These are phyloP conservation scores for Pygoscelis adeliae DNA, from an alignment of 2,113 vertebrate species.

Conservation along the genomic window DNA sequence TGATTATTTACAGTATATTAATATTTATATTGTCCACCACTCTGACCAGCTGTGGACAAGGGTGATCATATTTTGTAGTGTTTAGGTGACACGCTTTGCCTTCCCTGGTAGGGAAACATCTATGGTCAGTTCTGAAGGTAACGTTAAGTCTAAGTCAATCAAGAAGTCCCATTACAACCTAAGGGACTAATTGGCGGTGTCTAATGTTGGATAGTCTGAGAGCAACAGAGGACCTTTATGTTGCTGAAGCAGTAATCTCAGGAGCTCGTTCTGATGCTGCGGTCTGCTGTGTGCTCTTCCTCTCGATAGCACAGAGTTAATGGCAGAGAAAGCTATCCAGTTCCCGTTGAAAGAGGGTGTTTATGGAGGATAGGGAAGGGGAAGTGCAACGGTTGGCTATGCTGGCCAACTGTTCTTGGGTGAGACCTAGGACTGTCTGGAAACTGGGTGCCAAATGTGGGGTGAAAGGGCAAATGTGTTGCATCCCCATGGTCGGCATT, in stretches of 20 bases:
- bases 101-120: neutral
- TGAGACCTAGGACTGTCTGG: neutral
- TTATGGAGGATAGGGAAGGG: neutral
- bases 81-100: neutral
- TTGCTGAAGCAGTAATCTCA: neutral
- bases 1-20: neutral
- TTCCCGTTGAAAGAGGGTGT: neutral
- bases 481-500: neutral
- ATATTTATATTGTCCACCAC: neutral
- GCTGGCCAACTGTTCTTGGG: neutral
- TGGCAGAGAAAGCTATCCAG: neutral
- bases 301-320: neutral
- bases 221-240: neutral
- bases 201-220: neutral
- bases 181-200: neutral
- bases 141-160: accelerated
- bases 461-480: neutral
- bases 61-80: neutral
- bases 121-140: neutral
- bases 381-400: accelerated
- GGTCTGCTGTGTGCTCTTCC: neutral
- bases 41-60: neutral
- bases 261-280: neutral
- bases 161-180: neutral
- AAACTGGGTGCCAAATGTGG: neutral